Base-by-base conservation (phyloP, 2,113 vertebrate species). In the Puma concolor region DNA sequence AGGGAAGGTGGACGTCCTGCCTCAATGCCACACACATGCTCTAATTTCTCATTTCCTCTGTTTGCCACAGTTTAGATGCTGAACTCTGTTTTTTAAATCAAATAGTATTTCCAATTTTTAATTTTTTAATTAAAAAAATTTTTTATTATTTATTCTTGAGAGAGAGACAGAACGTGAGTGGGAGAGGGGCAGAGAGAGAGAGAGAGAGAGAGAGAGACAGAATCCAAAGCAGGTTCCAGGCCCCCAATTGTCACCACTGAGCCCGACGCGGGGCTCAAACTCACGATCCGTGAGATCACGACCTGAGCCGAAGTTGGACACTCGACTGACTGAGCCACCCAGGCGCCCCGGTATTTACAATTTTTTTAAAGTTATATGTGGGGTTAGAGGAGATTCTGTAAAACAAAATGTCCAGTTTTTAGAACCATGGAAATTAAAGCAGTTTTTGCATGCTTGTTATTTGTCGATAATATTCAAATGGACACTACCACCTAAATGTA, bases 11-110 rank as follows among this genome's bases (percentile, higher is more conserved):
- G 44, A 5, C 8, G 0, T 15, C 8, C 38, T 48, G 11, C 25
- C 57, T 13, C 14, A 31, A 23, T 0, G 0, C 14, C 7, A 6
- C 1, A 14, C 33, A 2, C 12, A 1, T 0, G 13, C 50, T 21
- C 69, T 31, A 7, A 7, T 1, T 17, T 36, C 36, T 36, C 19
- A 12, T 5, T 29, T 38, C 31, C 60, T 76, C 1, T 7, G 21
- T 21, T 33, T 0, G 7, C 77, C 14, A 19, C 16, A 15, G 15
- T 44, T 48, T 5, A 36, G n/a, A 38, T 12, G 50, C 17, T 19
- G 71, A 69, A 14, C 50, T 63, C 69, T 3, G 64, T 8, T 67
- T 50, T 31, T 66, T 33, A 79, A 36, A 52, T 36, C 57, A 50
- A 33, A 57, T 15, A 27, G 36, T 44, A 29, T 69, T 77, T 77